Conservation (phyloP, 2,797 vertebrate species). For the Cichlasoma orientale region DNA sequence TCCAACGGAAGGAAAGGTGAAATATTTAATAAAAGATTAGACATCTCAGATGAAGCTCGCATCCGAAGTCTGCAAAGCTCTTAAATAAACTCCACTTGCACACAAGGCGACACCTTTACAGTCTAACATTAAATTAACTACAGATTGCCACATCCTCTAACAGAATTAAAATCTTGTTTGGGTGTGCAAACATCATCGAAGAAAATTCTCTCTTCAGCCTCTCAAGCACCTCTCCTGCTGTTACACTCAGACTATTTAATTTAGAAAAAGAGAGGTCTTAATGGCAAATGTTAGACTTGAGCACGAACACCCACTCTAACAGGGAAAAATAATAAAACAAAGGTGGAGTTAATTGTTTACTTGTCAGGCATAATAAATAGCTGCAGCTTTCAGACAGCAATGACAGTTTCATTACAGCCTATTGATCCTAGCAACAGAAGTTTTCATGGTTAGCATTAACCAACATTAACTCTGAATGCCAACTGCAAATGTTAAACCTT, state of each 20-base stretch:
- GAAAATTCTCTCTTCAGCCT: slow-evolving; percentile 7
- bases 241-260: not conserved
- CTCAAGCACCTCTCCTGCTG: slow-evolving; percentile 8
- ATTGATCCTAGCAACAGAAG: not conserved
- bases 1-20: not conserved
- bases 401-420: not conserved
- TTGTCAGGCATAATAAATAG: not conserved
- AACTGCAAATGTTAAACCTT: not conserved
- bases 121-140: not conserved
- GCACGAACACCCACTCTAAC: not conserved
- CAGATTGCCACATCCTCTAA: not conserved
- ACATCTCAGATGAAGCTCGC: not conserved
- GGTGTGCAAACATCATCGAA: not conserved
- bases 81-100: not conserved
- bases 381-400: not conserved
- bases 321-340: not conserved
- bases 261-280: not conserved
- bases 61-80: not conserved
- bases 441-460: not conserved
- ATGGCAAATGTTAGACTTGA: slow-evolving; percentile 29
- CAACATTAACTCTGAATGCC: not conserved
- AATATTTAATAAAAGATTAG: not conserved
- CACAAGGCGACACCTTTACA: not conserved
- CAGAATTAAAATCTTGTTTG: not conserved
- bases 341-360: not conserved